Conservation (phyloP, 92 coral and sea anemone genomes). For the Phenganax marumi region DNA sequence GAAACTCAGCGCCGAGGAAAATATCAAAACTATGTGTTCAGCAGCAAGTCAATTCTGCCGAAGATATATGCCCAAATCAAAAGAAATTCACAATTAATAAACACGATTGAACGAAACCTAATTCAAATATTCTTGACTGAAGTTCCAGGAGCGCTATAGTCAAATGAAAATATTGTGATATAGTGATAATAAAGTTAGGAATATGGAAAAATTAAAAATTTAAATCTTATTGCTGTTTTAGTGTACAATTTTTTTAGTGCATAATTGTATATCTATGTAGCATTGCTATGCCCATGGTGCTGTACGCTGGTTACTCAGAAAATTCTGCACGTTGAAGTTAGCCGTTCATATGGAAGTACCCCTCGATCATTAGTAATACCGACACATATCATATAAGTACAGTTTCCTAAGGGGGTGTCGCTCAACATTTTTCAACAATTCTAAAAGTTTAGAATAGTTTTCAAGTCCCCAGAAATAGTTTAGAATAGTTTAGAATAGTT, state of each 20-base stretch:
- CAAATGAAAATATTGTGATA: slow-evolving; percentile 8
- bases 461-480: too few species aligned
- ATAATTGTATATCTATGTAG: too few species aligned
- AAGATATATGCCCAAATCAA: neutral
- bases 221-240: neutral
- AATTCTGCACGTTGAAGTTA: too few species aligned
- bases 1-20: neutral
- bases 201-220: neutral
- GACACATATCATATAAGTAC: too few species aligned
- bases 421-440: too few species aligned
- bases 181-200: neutral
- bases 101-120: neutral
- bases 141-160: neutral
- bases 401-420: too few species aligned
- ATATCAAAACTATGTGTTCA: neutral
- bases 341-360: too few species aligned
- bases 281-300: too few species aligned
- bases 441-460: too few species aligned
- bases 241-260: neutral
- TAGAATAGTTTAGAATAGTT: too few species aligned
- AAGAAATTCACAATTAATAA: neutral
- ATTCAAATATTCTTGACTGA: neutral
- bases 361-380: too few species aligned
- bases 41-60: neutral
- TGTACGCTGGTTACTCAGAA: too few species aligned